Evolutionary conservation across 2,113 vertebrate genomes (phyloP).

Genomic region (Catharus bicknelli): DNA sequence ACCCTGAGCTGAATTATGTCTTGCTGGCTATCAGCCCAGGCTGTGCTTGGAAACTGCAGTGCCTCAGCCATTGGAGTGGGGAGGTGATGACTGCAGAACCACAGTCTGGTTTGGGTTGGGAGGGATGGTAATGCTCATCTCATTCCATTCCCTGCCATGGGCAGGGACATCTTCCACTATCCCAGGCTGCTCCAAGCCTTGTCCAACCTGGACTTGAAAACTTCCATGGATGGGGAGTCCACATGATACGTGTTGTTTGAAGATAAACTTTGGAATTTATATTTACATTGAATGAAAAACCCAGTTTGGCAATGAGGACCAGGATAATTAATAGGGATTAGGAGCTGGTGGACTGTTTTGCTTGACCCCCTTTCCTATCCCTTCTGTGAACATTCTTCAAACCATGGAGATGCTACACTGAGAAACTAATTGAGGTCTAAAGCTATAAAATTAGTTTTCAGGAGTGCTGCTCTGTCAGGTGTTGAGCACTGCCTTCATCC

Average conservation of each 20-base stretch:
- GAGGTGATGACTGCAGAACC: neutral
- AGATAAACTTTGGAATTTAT: neutral
- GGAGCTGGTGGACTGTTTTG: neutral
- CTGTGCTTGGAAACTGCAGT: neutral
- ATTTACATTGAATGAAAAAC: neutral
- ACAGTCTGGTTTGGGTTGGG: neutral
- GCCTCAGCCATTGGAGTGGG: fast-evolving
- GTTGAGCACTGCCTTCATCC: neutral
- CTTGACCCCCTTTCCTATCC: neutral
- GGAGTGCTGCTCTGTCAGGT: neutral
- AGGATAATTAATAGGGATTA: neutral
- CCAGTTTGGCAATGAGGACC: neutral
- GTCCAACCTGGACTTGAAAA: neutral
- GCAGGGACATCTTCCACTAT: neutral
- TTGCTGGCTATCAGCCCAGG: neutral
- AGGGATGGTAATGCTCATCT: neutral
- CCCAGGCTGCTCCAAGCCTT: neutral
- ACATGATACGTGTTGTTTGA: neutral
- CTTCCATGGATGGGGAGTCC: neutral
- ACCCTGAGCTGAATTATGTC: neutral
- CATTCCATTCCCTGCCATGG: neutral
- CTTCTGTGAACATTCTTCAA: neutral
- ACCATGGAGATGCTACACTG: neutral
- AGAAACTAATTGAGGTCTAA: neutral
- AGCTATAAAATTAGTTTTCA: neutral